Evolutionary conservation across 1,140 invertebrate genomes (phyloP), one percentile per base, ranked within the genome.

Genomic region (Monochamus saltuarius): DNA sequence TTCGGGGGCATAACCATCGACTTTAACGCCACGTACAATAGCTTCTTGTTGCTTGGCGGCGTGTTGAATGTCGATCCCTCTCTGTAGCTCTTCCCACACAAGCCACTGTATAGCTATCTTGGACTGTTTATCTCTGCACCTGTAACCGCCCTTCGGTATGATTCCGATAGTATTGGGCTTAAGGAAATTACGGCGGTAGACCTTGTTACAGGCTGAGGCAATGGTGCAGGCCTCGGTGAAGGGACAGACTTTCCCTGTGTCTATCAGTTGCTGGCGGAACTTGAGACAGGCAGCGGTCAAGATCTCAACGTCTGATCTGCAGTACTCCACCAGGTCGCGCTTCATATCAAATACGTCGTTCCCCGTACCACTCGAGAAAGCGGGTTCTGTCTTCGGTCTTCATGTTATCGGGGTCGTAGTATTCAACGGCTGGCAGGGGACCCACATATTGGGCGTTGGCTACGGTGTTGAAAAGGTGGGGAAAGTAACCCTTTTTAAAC

Each of bases 341-440:
- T 45, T 54, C n/a, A 68, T 38, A 29, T 42, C 46, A 49, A 55
- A 55, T 3, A 1, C 19, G 16, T 55, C 13, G 6, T 42, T 58
- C 29, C 9, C 19, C 37, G 47, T 65, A 38, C 65, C 65, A 69
- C 50, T 61, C 46, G 13, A 60, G 9, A 37, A 69, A 68, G 9
- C 47, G 22, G 8, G 49, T 16, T 17, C 47, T 14, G 2, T 43
- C 47, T 19, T 53, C 10, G 2, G 36, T 4, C 10, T 11, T 43
- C 66, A 66, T 66, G 14, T 37, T 40, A n/a, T 57, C 59, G 1
- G 39, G 11, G 38, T 56, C 59, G 49, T 68, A 39, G 53, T 29
- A 39, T 13, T 34, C 11, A 47, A 35, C 17, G 22, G n/a, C 22
- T 17, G 43, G 56, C 7, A 56, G 9, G 19, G 43, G 8, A 7